Conservation (phyloP, 2,888 invertebrate species). For the Atrina japonica region DNA sequence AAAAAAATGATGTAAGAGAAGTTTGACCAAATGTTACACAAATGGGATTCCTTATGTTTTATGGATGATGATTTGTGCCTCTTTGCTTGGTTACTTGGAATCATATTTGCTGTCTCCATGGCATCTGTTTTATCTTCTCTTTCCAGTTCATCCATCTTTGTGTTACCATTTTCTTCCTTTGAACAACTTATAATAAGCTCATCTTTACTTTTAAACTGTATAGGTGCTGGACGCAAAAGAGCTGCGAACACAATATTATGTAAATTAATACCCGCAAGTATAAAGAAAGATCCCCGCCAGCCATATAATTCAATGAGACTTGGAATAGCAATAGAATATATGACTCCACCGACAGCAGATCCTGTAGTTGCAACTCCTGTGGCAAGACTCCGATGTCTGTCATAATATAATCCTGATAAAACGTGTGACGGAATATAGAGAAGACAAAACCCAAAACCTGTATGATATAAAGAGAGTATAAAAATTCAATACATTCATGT, state of each 20-base stretch:
- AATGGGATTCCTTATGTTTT: too few relatives aligned
- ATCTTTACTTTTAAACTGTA: not conserved
- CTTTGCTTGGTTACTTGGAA: too few relatives aligned
- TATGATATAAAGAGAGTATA: constrained; percentile 33
- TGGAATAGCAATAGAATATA: constrained; percentile 68
- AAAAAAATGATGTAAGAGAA: constrained; percentile 67
- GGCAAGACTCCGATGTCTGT: constrained; percentile 69
- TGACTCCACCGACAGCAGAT: constrained; percentile 68
- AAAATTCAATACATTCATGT: too few relatives aligned
- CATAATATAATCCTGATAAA: constrained; percentile 72
- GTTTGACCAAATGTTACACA: constrained; percentile 42
- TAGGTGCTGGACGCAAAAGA: constrained; percentile 50
- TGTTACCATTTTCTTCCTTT: not conserved
- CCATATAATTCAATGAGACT: constrained; percentile 67
- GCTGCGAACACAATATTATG: constrained; percentile 67
- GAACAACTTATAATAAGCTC: not conserved
- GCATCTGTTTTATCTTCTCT: not conserved
- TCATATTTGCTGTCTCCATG: not conserved
- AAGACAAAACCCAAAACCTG: constrained; percentile 72
- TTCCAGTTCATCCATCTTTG: not conserved
- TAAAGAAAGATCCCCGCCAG: constrained; percentile 72
- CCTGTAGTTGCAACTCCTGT: constrained; percentile 73
- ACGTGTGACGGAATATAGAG: constrained; percentile 74
- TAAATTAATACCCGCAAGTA: constrained; percentile 67
- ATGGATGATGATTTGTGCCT: constrained; percentile 9